Evolutionary conservation across 2,888 invertebrate genomes (phyloP).

Genomic region (Frankliniella intonsa): DNA sequence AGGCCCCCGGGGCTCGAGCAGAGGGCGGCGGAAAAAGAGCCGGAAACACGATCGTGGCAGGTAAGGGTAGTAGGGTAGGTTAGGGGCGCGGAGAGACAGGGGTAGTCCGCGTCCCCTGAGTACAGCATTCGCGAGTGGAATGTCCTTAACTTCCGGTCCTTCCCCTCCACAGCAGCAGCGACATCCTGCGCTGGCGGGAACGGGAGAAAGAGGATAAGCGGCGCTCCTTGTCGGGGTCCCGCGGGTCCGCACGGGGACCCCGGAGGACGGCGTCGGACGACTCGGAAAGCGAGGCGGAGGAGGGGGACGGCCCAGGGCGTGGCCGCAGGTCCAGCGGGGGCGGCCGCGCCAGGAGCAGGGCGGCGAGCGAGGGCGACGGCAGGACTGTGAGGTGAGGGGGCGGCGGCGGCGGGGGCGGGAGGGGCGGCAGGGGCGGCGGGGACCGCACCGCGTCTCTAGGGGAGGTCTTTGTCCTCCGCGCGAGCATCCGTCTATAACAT

Average conservation of each 20-base stretch:
- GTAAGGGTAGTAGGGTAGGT: neutral
- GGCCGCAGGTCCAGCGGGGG: conserved; percentile 30
- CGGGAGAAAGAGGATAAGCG: conserved; percentile 35
- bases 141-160: neutral
- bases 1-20: conserved; percentile 42
- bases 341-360: conserved; percentile 45
- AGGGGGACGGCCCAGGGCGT: conserved; percentile 40
- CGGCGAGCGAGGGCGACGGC: conserved; percentile 42
- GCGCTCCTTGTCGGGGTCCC: conserved; percentile 7
- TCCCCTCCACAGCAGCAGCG: neutral
- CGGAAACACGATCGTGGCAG: neutral
- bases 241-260: neutral
- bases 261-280: conserved; percentile 36
- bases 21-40: conserved; percentile 43
- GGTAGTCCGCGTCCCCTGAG: too few relatives aligned
- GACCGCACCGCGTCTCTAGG: neutral
- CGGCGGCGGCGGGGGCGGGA: neutral
- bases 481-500: too few relatives aligned
- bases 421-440: neutral
- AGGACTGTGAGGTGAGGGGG: conserved; percentile 32
- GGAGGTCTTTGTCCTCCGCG: neutral
- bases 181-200: conserved; percentile 41
- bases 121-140: too few relatives aligned
- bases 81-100: neutral
- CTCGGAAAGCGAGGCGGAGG: conserved; percentile 40